Conservation (phyloP, 2,113 vertebrate species). For the Poecile atricapillus region DNA sequence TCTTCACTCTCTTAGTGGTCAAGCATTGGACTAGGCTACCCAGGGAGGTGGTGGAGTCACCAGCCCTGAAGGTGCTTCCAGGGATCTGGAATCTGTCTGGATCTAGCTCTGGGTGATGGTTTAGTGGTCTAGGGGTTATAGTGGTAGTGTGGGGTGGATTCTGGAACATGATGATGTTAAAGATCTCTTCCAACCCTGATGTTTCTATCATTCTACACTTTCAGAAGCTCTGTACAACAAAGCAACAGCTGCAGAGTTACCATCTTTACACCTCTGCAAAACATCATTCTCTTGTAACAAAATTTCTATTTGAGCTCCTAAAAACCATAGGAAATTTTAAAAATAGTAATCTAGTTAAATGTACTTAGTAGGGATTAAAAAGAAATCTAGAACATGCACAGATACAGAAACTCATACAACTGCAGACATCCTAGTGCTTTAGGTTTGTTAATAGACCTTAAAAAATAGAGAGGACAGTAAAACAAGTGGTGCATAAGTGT, state of each 20-base stretch:
- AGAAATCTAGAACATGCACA: background rate
- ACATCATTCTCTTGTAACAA: background rate
- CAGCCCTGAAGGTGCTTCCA: background rate
- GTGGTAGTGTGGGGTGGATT: background rate
- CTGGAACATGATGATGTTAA: background rate
- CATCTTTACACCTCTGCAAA: background rate
- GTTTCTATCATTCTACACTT: background rate
- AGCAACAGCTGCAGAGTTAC: background rate
- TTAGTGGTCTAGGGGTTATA: background rate
- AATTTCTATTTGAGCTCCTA: constrained; percentile 1
- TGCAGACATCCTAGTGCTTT: background rate
- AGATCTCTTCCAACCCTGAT: background rate
- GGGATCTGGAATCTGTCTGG: background rate
- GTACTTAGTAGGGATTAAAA: background rate
- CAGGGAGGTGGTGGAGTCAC: background rate
- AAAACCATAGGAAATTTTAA: constrained; percentile 4
- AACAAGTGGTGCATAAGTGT: background rate
- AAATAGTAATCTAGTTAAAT: background rate
- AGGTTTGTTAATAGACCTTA: background rate
- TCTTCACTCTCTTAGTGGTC: background rate
- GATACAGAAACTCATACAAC: background rate
- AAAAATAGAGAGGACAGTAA: background rate
- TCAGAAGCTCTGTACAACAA: background rate
- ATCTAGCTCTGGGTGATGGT: background rate
- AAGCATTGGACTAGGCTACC: background rate